Evolutionary conservation across 2,888 invertebrate genomes (phyloP).

Genomic region (Drosophila sordidapex): DNA sequence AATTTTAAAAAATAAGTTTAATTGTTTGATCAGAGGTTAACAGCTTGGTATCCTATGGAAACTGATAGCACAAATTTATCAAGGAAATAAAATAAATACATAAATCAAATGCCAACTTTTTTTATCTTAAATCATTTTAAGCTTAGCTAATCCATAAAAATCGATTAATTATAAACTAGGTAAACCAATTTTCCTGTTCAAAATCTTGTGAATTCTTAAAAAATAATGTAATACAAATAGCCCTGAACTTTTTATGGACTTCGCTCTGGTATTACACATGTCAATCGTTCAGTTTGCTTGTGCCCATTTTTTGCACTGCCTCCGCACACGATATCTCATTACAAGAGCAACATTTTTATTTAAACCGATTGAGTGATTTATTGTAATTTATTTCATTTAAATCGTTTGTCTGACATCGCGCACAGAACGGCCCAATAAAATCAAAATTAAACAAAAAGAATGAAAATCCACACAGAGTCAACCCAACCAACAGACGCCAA

Average conservation of each 20-base stretch:
- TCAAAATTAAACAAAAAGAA: constrained; percentile 16
- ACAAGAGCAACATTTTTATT: constrained; percentile 76
- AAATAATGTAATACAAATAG: constrained; percentile 18
- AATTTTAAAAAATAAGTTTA: not conserved
- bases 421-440: constrained; percentile 36
- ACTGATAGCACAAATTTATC: not conserved
- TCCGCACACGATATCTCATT: constrained; percentile 66
- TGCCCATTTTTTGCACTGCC: constrained; percentile 35
- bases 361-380: constrained; percentile 80
- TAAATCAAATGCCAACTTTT: not conserved
- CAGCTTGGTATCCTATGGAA: not conserved
- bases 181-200: not conserved
- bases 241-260: constrained; percentile 21
- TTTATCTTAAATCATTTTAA: not conserved
- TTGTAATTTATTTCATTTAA: constrained; percentile 82
- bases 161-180: not conserved
- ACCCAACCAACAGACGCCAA: constrained; percentile 29
- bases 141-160: not conserved
- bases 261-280: constrained; percentile 11
- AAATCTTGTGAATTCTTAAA: not conserved
- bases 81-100: not conserved
- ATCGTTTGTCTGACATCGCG: constrained; percentile 76
- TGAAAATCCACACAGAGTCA: constrained; percentile 30
- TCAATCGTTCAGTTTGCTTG: constrained; percentile 6
- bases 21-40: not conserved